Base-by-base conservation (phyloP, 2,797 vertebrate genomes). In the Mionectes olivaceus region DNA sequence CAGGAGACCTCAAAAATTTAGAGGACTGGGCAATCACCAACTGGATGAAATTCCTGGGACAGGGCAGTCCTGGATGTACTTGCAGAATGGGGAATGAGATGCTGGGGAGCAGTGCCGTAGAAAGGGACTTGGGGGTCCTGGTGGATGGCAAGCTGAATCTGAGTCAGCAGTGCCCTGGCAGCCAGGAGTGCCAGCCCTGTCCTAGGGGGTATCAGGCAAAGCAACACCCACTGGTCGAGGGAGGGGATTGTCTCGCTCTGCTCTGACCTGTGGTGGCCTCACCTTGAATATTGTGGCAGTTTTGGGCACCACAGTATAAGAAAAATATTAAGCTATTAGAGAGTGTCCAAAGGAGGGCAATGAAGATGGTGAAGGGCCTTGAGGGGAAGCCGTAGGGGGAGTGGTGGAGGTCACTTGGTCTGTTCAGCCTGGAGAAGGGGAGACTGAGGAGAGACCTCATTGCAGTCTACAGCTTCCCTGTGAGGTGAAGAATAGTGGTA, bases 151-250 rank as follows among this genome's bases (percentile, higher is more conserved):
- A 60, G 57, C 19, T 60, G 35, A 60, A 27, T 13, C 3, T 60
- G 35, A 59, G 57, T 39, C 57, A 60, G 25, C 25, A 13, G 35
- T 60, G 35, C 35, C 35, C 35, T 60, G 57, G 35, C 35, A 39
- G 25, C 25, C 35, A 60, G 35, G 57, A 60, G 25, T 8, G 25
- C 25, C 57, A 60, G 28, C 11, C 4, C 0, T 39, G 57, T 39
- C 57, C 35, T 19, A 17, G 25, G 8, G 25, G 3, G 7, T 25
- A 28, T 28, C 25, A 28, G 35, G 11, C 35, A 60, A 27, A 39
- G 17, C 23, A 57, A 35, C 4, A 2, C 23, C 33, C 37, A 24
- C 16, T 2, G 1, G 33, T 13, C 1, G 3, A 60, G 35, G 35
- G 25, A 39, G 18, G 18, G 18, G 25, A 19, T 28, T 60, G 35